Conservation (phyloP, 2,888 invertebrate genomes). For the Trissoscelio sp. region DNA sequence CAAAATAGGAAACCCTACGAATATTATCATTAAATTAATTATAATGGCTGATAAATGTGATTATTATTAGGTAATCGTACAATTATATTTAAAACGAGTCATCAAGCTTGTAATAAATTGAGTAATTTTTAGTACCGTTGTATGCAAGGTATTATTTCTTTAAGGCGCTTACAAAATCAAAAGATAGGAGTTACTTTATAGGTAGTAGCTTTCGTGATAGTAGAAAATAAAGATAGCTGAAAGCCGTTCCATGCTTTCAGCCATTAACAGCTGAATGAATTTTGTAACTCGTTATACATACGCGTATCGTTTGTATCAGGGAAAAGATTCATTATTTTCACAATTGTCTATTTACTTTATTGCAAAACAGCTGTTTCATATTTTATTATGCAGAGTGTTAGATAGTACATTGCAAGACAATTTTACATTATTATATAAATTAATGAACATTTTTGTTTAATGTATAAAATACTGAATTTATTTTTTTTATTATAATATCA, state of each 20-base stretch:
- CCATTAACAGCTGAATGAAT: constrained; percentile 68
- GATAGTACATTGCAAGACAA: neutral
- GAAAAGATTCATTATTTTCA: constrained; percentile 14
- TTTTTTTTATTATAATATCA: too few species aligned
- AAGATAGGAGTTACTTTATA: constrained; percentile 40
- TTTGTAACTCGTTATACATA: constrained; percentile 53
- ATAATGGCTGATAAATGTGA: too few species aligned
- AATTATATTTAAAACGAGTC: too few species aligned
- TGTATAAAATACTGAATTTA: too few species aligned
- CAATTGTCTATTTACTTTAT: constrained; percentile 23
- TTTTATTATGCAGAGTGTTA: neutral
- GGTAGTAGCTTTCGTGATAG: constrained; percentile 62
- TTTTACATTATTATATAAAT: too few species aligned
- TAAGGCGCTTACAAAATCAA: constrained; percentile 24
- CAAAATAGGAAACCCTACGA: neutral
- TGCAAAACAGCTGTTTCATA: neutral
- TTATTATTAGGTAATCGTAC: too few species aligned
- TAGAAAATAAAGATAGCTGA: constrained; percentile 68
- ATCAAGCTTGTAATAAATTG: too few species aligned
- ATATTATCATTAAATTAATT: too few species aligned
- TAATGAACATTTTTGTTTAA: too few species aligned
- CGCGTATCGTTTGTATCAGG: constrained; percentile 20
- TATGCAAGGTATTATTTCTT: constrained; percentile 1
- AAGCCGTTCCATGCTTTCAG: constrained; percentile 64
- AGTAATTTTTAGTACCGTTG: too few species aligned